Conservation (phyloP, 2,888 invertebrate species). For the Ormyrus rosae region DNA sequence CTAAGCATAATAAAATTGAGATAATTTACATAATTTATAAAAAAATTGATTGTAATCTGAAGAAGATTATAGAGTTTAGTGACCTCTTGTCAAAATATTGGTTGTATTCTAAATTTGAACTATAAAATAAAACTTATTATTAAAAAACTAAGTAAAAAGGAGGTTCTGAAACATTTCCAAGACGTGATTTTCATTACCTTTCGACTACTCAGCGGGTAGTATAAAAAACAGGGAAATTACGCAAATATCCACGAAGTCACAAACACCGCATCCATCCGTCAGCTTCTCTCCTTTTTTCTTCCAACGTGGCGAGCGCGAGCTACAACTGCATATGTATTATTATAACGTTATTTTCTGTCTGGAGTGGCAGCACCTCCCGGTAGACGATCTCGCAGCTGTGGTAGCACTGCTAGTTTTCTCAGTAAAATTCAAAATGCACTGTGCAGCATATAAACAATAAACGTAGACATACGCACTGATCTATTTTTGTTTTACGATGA, state of each 20-base stretch:
- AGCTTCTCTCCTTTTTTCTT: constrained; percentile 61
- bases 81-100: constrained; percentile 54
- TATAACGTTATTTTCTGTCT: constrained; percentile 16
- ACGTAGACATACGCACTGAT: too few species aligned
- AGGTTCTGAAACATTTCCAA: too few species aligned
- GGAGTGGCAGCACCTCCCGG: constrained; percentile 40
- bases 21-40: constrained; percentile 33
- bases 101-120: constrained; percentile 6
- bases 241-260: constrained; percentile 58
- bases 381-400: neutral
- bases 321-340: constrained; percentile 32
- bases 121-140: too few species aligned
- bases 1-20: neutral
- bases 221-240: constrained; percentile 40
- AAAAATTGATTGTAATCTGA: constrained; percentile 23
- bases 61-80: constrained; percentile 53
- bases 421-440: too few species aligned
- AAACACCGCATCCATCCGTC: constrained; percentile 66
- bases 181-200: constrained; percentile 4
- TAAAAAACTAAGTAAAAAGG: neutral
- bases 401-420: neutral
- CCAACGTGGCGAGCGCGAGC: constrained; percentile 72
- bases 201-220: neutral
- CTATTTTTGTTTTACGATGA: too few species aligned
- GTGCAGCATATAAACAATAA: too few species aligned